Evolutionary conservation across 2,888 invertebrate species (phyloP), one percentile per base, ranked within the genome.

Genomic region (Drymonia ruficornis): DNA sequence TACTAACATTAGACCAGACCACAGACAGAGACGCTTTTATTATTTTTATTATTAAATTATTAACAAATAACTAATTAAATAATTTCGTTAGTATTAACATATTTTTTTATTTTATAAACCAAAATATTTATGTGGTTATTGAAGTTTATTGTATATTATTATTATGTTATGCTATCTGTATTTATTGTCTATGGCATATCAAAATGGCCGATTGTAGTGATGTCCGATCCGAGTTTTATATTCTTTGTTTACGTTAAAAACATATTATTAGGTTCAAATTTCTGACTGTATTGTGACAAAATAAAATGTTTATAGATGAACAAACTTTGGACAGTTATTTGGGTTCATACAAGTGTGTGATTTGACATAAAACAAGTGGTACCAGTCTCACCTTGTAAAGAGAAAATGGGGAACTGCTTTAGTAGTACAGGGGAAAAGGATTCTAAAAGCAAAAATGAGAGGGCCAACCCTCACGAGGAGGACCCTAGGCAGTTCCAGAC

Each of bases 341-440:
- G 78, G 72, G 80, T 84, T 79, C 74, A 70, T 84, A 78, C 78
- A 83, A 87, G 91, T 91, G 91, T 86, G 90, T 91, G 86, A 87
- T 91, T 91, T 90, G 86, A 89, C 86, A 78, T 81, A 86, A 87
- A 86, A 85, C 73, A 81, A 85, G 90, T 89, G 89, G 73, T 81
- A 87, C 80, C 84, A 88, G 87, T 81, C 87, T 91, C 89, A 89
- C 91, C 91, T 91, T 91, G 91, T 89, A 88, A 91, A 92, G 91
- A 87, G 90, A 95, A 94, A 93, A 97, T 97, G 97, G 97, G 97
- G 85, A 97, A 96, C 93, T 97, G 97, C 93, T 96, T 96, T 90
- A 96, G 96, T 90, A 95, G 95, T 82, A 95, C 95, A 81, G 94
- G 94, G 63, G 95, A 95, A 79, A 95, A 95, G 83, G 95, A 95